Base-by-base conservation (phyloP, 2,113 vertebrate genomes). In the Macaca nemestrina region DNA sequence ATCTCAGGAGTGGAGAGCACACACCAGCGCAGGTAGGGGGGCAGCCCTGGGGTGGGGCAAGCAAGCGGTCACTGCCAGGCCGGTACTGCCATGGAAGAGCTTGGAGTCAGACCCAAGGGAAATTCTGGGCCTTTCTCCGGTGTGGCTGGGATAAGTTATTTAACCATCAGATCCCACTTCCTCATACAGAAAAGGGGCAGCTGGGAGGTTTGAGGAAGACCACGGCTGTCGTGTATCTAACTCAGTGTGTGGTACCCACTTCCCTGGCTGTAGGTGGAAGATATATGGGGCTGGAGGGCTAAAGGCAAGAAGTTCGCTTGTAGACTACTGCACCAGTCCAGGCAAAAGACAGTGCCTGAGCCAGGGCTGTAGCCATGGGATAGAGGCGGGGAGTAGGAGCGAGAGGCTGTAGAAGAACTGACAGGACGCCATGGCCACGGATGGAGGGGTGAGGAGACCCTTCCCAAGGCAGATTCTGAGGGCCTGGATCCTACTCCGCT, bases 21-120 rank as follows among this genome's bases (percentile, higher is more conserved):
- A 67, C 99, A 99, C 99, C 99, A 99, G 52, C 98, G 99, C 90
- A 99, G 94, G 87, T 84, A 98, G 85, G 97, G 95, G 59, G 99
- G 99, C 61, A 99, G 61, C 0, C 98, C 99, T 99, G 95, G 61
- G 25, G 64, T 87, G 75, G 91, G 3, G 95, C 81, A 50, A 72
- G 35, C 4, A 7, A 2, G 14, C 0, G 35, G 43, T 79, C 96
- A 4, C 1, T 1, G 8, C 32, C 57, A 72, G 3, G 9, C 61
- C 16, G 2, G 8, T 4, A 16, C 32, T n/a, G 25, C 64, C 13
- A 11, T 2, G 27, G 50, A 57, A 84, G 85, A 84, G 48, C 59
- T 40, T 81, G 3, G 64, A 72, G 50, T 25, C 72, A 86, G 86
- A 55, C 40, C n/a, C 48, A 25, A 35, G 89, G 67, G 81, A 45